These are phyloP conservation scores for Ceyx margarethae DNA, from an alignment of 2,113 vertebrate species.

Conservation along the genomic window DNA sequence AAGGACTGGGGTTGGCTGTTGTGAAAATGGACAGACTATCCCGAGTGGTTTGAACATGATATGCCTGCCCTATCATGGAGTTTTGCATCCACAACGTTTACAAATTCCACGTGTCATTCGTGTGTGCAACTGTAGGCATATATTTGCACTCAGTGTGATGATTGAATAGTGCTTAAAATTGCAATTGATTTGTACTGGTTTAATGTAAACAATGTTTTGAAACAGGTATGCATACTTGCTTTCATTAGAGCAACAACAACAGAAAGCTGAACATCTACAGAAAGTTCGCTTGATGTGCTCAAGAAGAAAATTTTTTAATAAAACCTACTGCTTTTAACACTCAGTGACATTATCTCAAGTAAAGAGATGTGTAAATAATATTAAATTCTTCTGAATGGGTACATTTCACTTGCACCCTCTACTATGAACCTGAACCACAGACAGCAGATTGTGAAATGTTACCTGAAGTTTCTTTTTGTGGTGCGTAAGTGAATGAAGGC, in stretches of 20 bases:
- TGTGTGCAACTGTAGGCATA: no score
- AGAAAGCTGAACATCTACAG: background rate
- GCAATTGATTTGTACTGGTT: background rate
- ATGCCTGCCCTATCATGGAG: background rate
- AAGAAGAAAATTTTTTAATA: background rate
- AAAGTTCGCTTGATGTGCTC: background rate
- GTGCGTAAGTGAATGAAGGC: background rate
- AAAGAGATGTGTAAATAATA: background rate
- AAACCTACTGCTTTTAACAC: background rate
- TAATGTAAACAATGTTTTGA: background rate
- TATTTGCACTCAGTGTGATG: background rate
- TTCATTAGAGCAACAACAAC: background rate
- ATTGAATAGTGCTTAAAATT: background rate
- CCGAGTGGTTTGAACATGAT: accelerated
- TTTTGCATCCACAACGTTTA: background rate
- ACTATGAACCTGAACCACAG: background rate
- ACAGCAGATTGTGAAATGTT: accelerated
- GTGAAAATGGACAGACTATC: accelerated
- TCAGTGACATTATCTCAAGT: background rate
- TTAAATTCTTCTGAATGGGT: background rate
- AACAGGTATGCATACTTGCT: background rate
- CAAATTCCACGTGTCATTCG: background rate
- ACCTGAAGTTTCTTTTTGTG: background rate
- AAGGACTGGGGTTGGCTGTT: accelerated
- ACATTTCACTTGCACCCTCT: background rate